Evolutionary conservation across 2,888 invertebrate genomes (phyloP).

Genomic region (Mimumesa dahlbomi): DNA sequence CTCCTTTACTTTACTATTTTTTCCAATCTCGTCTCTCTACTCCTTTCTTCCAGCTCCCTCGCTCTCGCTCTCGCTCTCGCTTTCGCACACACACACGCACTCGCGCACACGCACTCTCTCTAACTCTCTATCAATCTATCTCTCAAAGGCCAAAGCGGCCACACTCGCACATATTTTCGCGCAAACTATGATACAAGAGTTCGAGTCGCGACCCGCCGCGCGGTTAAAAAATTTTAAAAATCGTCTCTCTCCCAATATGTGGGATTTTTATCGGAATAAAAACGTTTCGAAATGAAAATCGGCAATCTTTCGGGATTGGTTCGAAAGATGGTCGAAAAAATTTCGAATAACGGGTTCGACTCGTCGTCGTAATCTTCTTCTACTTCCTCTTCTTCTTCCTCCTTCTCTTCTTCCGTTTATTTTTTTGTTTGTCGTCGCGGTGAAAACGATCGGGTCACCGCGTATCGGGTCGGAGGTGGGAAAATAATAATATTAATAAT

Average conservation of each 20-base stretch:
- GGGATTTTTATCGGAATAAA: too few species aligned
- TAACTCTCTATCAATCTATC: background rate
- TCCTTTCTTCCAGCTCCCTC: background rate
- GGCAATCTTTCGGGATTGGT: too few species aligned
- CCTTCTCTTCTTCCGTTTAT: background rate
- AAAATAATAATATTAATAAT: constrained; percentile 60
- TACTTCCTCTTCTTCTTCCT: background rate
- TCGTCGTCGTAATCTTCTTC: too few species aligned
- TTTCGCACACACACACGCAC: background rate
- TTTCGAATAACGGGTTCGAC: too few species aligned
- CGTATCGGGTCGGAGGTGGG: constrained; percentile 9
- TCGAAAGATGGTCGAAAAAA: too few species aligned
- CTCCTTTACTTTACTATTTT: background rate
- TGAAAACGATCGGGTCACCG: constrained; percentile 27
- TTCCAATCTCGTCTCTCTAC: background rate
- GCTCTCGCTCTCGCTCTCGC: background rate
- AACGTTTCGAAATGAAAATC: too few species aligned
- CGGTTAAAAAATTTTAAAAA: too few species aligned
- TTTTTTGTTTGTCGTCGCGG: background rate
- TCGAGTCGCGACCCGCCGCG: constrained; percentile 57
- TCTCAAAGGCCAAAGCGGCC: background rate
- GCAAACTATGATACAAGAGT: constrained; percentile 27
- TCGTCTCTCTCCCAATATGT: too few species aligned
- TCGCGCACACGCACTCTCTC: background rate
- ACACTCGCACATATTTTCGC: constrained; percentile 17